Base-by-base conservation (phyloP, 2,888 invertebrate genomes). In the Keiferia lycopersicella region DNA sequence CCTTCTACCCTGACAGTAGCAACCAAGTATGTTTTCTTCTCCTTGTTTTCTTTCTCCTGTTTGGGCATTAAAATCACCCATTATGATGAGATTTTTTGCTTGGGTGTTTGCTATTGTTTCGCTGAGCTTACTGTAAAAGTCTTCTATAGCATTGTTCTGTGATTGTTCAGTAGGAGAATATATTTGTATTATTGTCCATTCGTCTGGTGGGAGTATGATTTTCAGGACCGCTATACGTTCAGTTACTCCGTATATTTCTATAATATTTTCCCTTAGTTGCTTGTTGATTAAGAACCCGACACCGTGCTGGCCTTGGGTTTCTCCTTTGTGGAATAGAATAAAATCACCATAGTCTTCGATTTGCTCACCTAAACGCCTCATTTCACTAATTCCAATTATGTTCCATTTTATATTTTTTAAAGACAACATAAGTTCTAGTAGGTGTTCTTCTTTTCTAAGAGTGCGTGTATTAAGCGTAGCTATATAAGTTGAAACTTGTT, bases 31-130 rank as follows among this genome's bases (percentile, higher is more conserved):
- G 14, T 50, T 50, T 56, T 69, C 68, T 51, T 71, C 69, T 18
- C 63, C 69, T 14, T 22, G 38, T 53, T 39, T 18, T 66, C 41
- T 59, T 16, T 4, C 26, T 0, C 69, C 69, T 2, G 66, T 56
- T 63, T 66, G 64, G n/a, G 68, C 67, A 62, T 67, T 67, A 22
- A 70, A 70, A 39, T 70, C 68, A 16, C 68, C 70, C 67, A 68
- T 66, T 16, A 70, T 12, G 26, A 68, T 64, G 6, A 65, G 18
- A 16, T 68, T 64, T 53, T 68, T 67, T 12, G 68, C 10, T 10
- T 64, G 45, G n/a, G 66, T 45, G 41, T 61, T 20, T 65, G 51
- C 26, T 26, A 66, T 30, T 12, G 45, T 53, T n/a, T 50, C 57
- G 2, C 50, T 59, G 1, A 66, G 16, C 0, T 6, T 38, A 0